Percentiles rank a stretch among this genome's conserved stretches.
Conservation (phyloP, 2,113 vertebrate species). For the Pseudorectes ferrugineus region DNA sequence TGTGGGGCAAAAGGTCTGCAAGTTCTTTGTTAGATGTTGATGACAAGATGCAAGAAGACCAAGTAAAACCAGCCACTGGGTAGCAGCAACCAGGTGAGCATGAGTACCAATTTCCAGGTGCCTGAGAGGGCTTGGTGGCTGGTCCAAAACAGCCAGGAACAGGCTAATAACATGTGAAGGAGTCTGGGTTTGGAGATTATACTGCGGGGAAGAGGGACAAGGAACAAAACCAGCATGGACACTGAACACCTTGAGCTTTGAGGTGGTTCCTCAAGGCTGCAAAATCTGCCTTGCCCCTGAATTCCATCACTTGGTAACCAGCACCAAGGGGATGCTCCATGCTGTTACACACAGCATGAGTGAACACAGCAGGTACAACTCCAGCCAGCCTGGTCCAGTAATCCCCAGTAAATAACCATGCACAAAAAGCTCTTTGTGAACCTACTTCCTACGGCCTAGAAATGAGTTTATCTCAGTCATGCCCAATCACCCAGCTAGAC, state of each 20-base stretch:
- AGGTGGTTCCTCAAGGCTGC: not conserved
- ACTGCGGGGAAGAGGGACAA: not conserved
- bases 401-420: not conserved
- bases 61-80: not conserved
- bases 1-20: not conserved
- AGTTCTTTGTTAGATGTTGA: not conserved
- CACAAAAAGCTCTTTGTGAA: not conserved
- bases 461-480: not conserved
- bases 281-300: not conserved
- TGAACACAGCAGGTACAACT: not conserved
- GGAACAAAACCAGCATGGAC: not conserved
- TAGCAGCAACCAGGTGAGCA: not conserved
- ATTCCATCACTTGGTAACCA: not conserved
- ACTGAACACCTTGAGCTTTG: not conserved
- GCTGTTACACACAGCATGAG: not conserved
- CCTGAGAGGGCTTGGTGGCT: not conserved
- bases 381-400: not conserved
- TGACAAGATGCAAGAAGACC: not conserved
- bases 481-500: not conserved
- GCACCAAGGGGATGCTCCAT: fast-evolving
- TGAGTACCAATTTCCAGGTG: not conserved
- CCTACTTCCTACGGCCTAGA: fast-evolving
- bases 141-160: not conserved
- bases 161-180: not conserved
- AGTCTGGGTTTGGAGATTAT: not conserved